Conservation (phyloP, 2,888 invertebrate species). For the Tineola bisselliella region DNA sequence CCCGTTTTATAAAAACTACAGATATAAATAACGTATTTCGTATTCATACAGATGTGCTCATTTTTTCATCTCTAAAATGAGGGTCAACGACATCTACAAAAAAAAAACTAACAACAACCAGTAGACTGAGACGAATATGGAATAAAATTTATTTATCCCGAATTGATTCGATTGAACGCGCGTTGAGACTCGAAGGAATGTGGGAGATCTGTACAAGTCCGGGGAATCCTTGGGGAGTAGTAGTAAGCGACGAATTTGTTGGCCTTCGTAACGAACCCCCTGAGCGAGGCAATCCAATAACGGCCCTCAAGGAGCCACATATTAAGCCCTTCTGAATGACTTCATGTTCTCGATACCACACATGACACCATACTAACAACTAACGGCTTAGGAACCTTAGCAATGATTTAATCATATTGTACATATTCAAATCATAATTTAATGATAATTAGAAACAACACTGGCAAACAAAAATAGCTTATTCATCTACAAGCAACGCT, state of each 20-base stretch:
- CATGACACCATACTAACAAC: neutral
- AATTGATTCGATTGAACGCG: constrained; percentile 13
- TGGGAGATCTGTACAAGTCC: constrained; percentile 2
- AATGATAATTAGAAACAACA: no score
- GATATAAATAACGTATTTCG: neutral
- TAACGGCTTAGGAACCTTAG: neutral
- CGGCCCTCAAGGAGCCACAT: constrained; percentile 24
- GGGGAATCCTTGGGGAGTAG: constrained; percentile 6
- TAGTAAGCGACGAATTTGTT: constrained; percentile 12
- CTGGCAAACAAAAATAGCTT: neutral
- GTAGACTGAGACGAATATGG: constrained; percentile 2
- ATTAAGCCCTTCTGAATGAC: constrained; percentile 21
- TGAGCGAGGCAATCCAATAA: constrained; percentile 28
- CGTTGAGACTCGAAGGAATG: constrained; percentile 7
- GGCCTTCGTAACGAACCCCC: constrained; percentile 14
- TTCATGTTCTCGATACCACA: constrained; percentile 13
- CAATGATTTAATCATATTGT: neutral
- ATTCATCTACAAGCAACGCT: neutral
- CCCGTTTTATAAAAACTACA: neutral
- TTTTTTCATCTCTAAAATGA: neutral
- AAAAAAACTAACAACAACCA: neutral
- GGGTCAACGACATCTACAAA: neutral
- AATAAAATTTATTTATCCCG: constrained; percentile 10
- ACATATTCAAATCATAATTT: neutral
- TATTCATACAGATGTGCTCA: neutral